phyloP scores from a whole-genome alignment of 2,888 invertebrate genomes.

The Platerodrilus igneus region DNA sequence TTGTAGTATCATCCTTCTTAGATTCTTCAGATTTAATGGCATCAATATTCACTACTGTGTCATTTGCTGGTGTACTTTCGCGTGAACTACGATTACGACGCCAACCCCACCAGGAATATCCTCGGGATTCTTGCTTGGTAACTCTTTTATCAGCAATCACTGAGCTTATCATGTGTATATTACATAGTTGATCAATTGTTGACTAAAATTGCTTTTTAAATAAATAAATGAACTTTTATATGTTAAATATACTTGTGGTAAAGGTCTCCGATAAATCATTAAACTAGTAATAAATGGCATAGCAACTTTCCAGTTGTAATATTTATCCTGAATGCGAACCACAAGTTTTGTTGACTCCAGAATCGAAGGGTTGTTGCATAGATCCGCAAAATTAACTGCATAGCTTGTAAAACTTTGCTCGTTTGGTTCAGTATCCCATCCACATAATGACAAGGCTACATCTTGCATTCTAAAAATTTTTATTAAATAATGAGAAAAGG shows the following conservation, averaged over 20 bases:
- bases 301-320: slow-evolving; percentile 87
- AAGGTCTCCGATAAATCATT: slow-evolving; percentile 77
- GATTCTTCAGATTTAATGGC: slow-evolving; percentile 12
- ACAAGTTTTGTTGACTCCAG: slow-evolving; percentile 78
- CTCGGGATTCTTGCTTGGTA: slow-evolving; percentile 42
- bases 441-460: slow-evolving; percentile 75
- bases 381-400: slow-evolving; percentile 58
- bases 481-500: slow-evolving; percentile 10
- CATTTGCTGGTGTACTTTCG: slow-evolving; percentile 38
- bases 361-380: slow-evolving; percentile 67
- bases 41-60: slow-evolving; percentile 11
- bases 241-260: slow-evolving; percentile 60
- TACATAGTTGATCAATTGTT: slow-evolving; percentile 45
- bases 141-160: slow-evolving; percentile 28
- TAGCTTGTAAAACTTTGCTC: slow-evolving; percentile 54
- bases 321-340: slow-evolving; percentile 81
- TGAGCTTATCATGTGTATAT: slow-evolving; percentile 41
- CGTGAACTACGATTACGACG: slow-evolving; percentile 56
- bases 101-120: slow-evolving; percentile 63
- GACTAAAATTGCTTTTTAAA: slow-evolving; percentile 32
- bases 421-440: slow-evolving; percentile 54
- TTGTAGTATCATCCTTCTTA: slow-evolving; percentile 17
- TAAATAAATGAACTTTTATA: neutral
- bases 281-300: slow-evolving; percentile 85
- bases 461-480: slow-evolving; percentile 51